Conservation (phyloP, 2,113 vertebrate species). For the Strix uralensis region DNA sequence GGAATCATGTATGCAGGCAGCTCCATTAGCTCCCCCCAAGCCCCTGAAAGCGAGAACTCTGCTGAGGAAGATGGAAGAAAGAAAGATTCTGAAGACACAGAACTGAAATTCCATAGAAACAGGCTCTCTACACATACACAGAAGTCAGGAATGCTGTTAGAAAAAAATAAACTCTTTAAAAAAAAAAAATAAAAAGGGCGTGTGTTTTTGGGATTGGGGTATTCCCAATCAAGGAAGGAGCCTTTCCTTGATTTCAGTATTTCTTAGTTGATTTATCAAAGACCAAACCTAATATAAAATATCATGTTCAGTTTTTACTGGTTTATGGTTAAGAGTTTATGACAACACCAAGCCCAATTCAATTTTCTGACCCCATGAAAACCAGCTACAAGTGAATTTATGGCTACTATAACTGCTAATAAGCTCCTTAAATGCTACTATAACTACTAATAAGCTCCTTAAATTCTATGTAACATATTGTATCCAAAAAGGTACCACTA, state of each 20-base stretch:
- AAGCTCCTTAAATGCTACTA: neutral
- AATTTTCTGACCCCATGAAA: neutral
- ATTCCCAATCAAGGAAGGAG: neutral
- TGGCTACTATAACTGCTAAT: neutral
- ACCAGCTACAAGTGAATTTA: neutral
- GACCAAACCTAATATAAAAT: neutral
- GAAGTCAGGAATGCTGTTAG: neutral
- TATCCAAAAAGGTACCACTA: neutral
- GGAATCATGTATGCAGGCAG: neutral
- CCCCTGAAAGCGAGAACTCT: neutral
- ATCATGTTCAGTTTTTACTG: neutral
- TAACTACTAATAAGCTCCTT: neutral
- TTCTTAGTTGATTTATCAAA: neutral
- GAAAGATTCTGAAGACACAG: neutral
- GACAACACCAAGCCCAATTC: neutral
- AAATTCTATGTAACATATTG: neutral
- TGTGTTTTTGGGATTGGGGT: neutral
- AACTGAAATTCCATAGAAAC: neutral
- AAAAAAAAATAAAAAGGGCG: accelerated
- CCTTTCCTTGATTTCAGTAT: neutral
- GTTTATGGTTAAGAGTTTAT: neutral
- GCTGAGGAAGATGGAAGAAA: neutral
- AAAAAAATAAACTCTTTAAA: neutral
- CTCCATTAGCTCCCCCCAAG: neutral
- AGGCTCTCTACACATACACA: neutral